Percentiles rank a stretch among this genome's conserved stretches.
Conservation (phyloP, 2,113 vertebrate species). For the Vidua chalybeata region DNA sequence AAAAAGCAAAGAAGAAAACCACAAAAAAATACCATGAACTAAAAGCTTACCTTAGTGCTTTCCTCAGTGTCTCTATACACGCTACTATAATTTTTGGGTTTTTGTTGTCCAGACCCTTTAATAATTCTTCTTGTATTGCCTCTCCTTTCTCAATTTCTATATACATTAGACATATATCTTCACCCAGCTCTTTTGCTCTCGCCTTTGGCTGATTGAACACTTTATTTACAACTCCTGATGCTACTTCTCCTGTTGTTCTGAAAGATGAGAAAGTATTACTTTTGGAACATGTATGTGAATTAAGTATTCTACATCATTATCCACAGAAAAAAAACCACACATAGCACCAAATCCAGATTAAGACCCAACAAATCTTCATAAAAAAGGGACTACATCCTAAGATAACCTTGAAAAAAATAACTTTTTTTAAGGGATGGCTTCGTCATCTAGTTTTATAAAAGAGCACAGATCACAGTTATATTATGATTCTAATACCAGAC, state of each 20-base stretch:
- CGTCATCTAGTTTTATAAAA: background rate
- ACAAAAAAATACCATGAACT: background rate
- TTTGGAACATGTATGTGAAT: background rate
- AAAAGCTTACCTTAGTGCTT: slow-evolving; percentile 86
- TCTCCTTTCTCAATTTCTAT: slow-evolving; percentile 95
- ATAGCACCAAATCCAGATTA: background rate
- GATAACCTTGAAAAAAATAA: background rate
- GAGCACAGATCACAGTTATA: background rate
- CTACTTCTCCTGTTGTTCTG: slow-evolving; percentile 95
- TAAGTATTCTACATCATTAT: background rate
- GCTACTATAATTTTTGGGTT: slow-evolving; percentile 95
- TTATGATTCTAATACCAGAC: background rate
- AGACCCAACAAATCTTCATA: background rate
- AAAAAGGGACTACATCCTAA: background rate
- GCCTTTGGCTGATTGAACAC: slow-evolving; percentile 99
- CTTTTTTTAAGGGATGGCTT: background rate
- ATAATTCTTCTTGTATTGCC: slow-evolving; percentile 91
- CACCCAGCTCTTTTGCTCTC: slow-evolving; percentile 92
- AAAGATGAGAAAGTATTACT: slow-evolving; percentile 25
- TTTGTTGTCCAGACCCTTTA: slow-evolving; percentile 97
- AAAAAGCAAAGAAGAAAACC: background rate
- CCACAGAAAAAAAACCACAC: background rate
- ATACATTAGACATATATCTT: slow-evolving; percentile 94
- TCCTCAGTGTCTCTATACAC: slow-evolving; percentile 90
- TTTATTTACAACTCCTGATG: slow-evolving; percentile 95